Evolutionary conservation across 2,113 vertebrate genomes (phyloP), one percentile per base, ranked within the genome.

Genomic region (Thalassoma bifasciatum): DNA sequence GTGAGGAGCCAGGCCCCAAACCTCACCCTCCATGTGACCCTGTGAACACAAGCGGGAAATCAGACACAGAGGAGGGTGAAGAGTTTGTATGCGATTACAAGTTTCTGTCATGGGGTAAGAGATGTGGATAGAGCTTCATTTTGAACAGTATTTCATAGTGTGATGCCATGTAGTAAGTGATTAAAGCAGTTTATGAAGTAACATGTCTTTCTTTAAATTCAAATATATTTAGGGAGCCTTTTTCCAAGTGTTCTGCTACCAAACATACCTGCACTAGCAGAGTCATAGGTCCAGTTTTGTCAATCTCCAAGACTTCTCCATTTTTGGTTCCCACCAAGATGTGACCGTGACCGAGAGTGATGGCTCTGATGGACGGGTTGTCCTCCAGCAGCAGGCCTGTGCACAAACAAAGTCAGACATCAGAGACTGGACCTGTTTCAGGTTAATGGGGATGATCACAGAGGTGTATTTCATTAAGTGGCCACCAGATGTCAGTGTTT

Each of bases 11-110:
- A 99, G 77, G 22, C 98, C 98, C 98, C 98, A 99, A 17, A 99
- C 97, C 77, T 99, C 97, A n/a, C 98, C 97, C 81, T 99, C 96
- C 96, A 98, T 98, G 74, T 99, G 98, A 54, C 98, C 98, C 98
- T 99, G 82, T 11, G 22, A n/a, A 40, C 56, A 24, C 13, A 23
- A 21, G 26, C 21, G 10, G 14, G 14, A 5, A 49, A 30, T 30
- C 24, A 51, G 26, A 30, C 11, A 63, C 44, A 42, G 30, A 30
- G 30, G 30, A 30, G 30, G 6, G 30, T 30, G 30, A 6, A 6
- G 30, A 30, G 30, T 6, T 30, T 6, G 30, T 6, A 6, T 30
- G 30, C 6, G 30, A 30, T 30, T 30, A 30, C 30, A 30, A 30
- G 30, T 30, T 30, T 30, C 6, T 30, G 30, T 4, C 30, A 30